Conservation (phyloP, 2,113 vertebrate species). For the Porphyrio hochstetteri region DNA sequence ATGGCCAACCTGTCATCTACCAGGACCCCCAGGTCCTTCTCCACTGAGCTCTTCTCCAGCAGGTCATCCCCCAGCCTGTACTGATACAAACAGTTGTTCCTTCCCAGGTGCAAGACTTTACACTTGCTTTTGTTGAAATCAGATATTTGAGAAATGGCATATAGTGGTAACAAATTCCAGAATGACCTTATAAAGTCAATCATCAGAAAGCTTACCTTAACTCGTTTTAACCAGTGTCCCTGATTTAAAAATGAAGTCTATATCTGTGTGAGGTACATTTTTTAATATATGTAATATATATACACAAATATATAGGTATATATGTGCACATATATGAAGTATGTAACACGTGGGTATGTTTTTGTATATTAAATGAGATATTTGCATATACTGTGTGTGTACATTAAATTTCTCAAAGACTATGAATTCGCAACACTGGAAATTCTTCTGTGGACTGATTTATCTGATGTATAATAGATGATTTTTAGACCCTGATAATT, state of each 20-base stretch:
- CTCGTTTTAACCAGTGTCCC: neutral
- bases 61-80: no score
- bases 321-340: rapidly evolving
- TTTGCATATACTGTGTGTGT: neutral
- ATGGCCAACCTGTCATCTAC: no score
- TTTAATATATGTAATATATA: neutral
- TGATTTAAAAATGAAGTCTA: neutral
- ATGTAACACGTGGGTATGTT: neutral
- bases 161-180: neutral
- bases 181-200: neutral
- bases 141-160: neutral
- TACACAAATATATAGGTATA: no score
- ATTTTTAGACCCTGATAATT: neutral
- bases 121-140: no score
- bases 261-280: neutral
- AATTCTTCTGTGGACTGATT: neutral
- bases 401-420: neutral
- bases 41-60: no score
- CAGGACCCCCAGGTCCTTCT: no score
- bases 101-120: no score
- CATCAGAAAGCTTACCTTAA: neutral
- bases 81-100: no score
- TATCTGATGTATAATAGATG: neutral
- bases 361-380: neutral
- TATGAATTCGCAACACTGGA: neutral